Evolutionary conservation across 1,140 invertebrate genomes (phyloP), one percentile per base, ranked within the genome.

Genomic region (Cyclina sinensis): DNA sequence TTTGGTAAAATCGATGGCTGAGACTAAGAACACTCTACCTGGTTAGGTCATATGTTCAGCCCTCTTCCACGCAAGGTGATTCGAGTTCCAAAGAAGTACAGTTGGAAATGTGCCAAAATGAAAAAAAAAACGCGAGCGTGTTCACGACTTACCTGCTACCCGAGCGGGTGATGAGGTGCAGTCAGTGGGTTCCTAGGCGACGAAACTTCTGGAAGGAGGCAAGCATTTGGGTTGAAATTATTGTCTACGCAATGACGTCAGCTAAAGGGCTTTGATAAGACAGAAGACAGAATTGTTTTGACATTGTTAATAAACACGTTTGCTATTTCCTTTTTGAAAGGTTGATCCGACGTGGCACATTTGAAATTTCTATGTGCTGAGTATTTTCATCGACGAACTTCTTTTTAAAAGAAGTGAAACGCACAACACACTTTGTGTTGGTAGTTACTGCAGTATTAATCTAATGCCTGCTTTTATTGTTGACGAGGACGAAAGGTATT

Each of bases 1-100:
- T 89, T 51, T 78, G 87, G 87, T 11, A 82, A 82, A 37, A 48
- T 87, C 3, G 85, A 87, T n/a, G 59, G 85, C 11, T 86, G 84
- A 86, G 46, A n/a, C 12, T 18, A 57, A n/a, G 5, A 4, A 9
- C 5, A 18, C 32, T 37, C n/a, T 18, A 5, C 7, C 14, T n/a
- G 14, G 21, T 1, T 35, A 21, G 7, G 32, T 1, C 35, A 37
- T 37, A n/a, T 35, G 32, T 70, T 16, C 35, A 70, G 1, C 3
- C 12, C 5, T 57, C 16, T 70, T 37, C 65, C 37, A 70, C 65
- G 65, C 65, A 70, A 70, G 30, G 37, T 70, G 32, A 70, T 4
- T 30, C 27, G 27, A 4, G 4, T 32, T n/a, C 32, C 27, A n/a
- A n/a, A n/a, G n/a, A n/a, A n/a, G n/a, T n/a, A n/a, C n/a, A n/a